Percentiles rank a stretch among this genome's conserved stretches.
These are phyloP conservation scores for Leptopilina clavipes DNA, from an alignment of 1,140 invertebrate genomes.

Conservation along the genomic window DNA sequence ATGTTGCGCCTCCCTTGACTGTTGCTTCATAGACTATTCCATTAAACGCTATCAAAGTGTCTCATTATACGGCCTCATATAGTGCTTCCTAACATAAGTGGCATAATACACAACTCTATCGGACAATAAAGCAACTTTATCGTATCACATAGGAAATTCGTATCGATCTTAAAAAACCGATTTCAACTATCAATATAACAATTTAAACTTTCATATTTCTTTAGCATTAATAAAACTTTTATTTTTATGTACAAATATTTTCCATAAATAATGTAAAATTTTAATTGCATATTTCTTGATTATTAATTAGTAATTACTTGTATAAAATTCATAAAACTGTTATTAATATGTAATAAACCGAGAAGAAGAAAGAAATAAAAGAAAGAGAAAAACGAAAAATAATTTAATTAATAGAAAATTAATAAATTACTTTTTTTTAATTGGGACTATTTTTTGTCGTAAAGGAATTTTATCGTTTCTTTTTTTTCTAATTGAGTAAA, in stretches of 20 bases:
- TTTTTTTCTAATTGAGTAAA: neutral
- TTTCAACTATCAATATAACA: neutral
- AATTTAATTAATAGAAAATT: too few species aligned
- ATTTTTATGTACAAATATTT: neutral
- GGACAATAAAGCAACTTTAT: conserved; percentile 61
- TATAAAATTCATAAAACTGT: too few species aligned
- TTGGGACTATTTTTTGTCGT: too few species aligned
- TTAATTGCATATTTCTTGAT: too few species aligned
- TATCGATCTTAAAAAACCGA: neutral
- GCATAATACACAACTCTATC: conserved; percentile 55
- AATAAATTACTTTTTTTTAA: too few species aligned
- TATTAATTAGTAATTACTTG: too few species aligned
- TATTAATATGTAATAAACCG: too few species aligned
- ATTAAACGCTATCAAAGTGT: conserved; percentile 71
- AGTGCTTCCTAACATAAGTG: conserved; percentile 46
- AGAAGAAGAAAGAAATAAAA: too few species aligned
- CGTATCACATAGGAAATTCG: conserved; percentile 45
- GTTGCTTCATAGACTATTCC: conserved; percentile 59
- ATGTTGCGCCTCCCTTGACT: conserved; percentile 47
- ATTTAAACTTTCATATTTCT: neutral
- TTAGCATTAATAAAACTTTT: conserved; percentile 34
- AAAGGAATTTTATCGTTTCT: neutral
- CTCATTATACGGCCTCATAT: conserved; percentile 60
- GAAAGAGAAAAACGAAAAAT: too few species aligned
- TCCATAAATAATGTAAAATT: neutral